Percentiles rank a stretch among this genome's conserved stretches.
phyloP scores from a whole-genome alignment of 2,888 invertebrate species.

The Petrolisthes cinctipes region DNA sequence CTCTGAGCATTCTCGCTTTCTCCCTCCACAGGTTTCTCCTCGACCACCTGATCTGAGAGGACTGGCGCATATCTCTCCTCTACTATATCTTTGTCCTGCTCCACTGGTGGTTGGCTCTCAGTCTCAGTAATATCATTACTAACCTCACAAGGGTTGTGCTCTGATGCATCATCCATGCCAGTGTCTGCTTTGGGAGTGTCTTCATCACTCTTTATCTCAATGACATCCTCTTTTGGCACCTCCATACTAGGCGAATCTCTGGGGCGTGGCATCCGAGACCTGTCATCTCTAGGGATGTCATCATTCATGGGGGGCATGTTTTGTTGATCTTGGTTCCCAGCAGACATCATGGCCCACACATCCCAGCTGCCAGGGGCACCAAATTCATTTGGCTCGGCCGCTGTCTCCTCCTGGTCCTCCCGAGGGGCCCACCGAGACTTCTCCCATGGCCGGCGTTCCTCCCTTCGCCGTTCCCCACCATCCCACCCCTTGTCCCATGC shows the following conservation, averaged over 20 bases:
- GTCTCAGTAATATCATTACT: background rate
- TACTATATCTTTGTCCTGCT: background rate
- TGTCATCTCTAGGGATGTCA: constrained; percentile 11
- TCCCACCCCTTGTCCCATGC: constrained; percentile 36
- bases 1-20: too few species aligned
- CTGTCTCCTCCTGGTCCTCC: constrained; percentile 26
- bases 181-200: background rate
- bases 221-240: background rate
- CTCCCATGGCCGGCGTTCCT: constrained; percentile 48
- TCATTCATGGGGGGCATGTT: background rate
- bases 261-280: background rate
- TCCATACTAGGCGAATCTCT: background rate
- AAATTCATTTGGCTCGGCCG: constrained; percentile 21
- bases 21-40: too few species aligned
- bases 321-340: background rate
- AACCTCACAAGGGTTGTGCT: background rate
- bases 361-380: constrained; percentile 50
- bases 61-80: background rate
- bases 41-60: too few species aligned
- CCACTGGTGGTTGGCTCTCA: background rate
- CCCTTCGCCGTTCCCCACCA: constrained; percentile 20
- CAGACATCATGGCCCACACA: constrained; percentile 48
- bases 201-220: constrained; percentile 18
- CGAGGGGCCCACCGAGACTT: constrained; percentile 48
- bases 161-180: too few species aligned